Evolutionary conservation across 2,888 invertebrate genomes (phyloP), one percentile per base, ranked within the genome.

Genomic region (Galeruca laticollis): DNA sequence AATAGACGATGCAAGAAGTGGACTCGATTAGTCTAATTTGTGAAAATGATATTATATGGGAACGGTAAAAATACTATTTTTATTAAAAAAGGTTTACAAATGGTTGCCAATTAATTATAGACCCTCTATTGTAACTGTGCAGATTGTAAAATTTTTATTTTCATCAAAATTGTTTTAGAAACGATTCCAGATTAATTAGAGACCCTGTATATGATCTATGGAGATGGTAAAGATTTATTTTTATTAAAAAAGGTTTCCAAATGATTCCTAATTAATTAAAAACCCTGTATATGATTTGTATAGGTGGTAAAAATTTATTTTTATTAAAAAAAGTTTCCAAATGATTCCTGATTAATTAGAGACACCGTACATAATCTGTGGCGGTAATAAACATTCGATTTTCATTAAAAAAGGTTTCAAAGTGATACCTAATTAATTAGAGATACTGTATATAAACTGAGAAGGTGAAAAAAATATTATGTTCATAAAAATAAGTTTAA

Each of bases 21-120:
- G n/a, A n/a, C n/a, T n/a, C n/a, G n/a, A n/a, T n/a, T n/a, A n/a
- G n/a, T n/a, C n/a, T n/a, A n/a, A n/a, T n/a, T n/a, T n/a, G n/a
- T n/a, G n/a, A n/a, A n/a, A n/a, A n/a, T n/a, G n/a, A n/a, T n/a
- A n/a, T n/a, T n/a, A n/a, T n/a, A n/a, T n/a, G n/a, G n/a, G n/a
- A n/a, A n/a, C n/a, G n/a, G n/a, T n/a, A 26, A 26, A 26, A 26
- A 26, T 26, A 5, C 3, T 5, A 26, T 26, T 26, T 6, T 26
- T 6, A 26, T 26, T 49, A 31, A 68, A 61, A 70, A 37, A 13
- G 5, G n/a, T 20, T 60, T 15, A 20, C 2, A 60, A 43, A n/a
- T 4, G 31, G 11, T 9, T n/a, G 10, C 20, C 6, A 21, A 56
- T 56, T 56, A 26, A 26, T 26, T 26, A 26, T 3, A 1, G 2